Conservation (phyloP, 2,113 vertebrate species). For the Crotophaga sulcirostris region DNA sequence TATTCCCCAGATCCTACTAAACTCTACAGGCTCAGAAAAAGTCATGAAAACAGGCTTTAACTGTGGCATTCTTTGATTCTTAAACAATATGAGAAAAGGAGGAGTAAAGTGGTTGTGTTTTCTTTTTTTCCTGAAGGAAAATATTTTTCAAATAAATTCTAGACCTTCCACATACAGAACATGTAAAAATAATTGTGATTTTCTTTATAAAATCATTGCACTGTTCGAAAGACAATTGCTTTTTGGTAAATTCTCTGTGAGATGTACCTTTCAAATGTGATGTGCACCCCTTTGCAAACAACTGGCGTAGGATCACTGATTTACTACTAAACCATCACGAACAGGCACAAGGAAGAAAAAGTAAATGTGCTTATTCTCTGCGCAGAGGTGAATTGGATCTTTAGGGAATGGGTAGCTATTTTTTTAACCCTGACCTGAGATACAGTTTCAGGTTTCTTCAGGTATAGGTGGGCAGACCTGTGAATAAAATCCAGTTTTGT, state of each 20-base stretch:
- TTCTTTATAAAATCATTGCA: not conserved
- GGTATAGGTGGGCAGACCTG: not conserved
- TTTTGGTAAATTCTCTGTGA: not conserved
- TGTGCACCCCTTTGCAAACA: not conserved
- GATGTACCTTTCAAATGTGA: not conserved
- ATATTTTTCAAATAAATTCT: not conserved
- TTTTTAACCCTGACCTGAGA: not conserved
- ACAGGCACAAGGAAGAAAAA: not conserved
- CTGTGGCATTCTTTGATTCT: not conserved
- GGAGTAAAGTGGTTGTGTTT: not conserved
- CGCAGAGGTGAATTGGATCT: not conserved
- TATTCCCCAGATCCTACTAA: not conserved
- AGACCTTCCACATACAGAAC: not conserved
- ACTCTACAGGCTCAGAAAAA: not conserved
- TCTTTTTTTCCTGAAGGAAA: not conserved
- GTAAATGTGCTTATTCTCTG: not conserved
- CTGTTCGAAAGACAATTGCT: not conserved
- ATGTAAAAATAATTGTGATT: not conserved
- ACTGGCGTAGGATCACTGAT: not conserved
- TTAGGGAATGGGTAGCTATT: not conserved
- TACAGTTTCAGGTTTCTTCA: not conserved
- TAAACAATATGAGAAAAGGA: not conserved
- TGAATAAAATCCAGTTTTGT: not conserved
- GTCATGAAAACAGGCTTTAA: slow-evolving; percentile 9
- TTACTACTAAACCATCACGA: not conserved